Base-by-base conservation (phyloP, 1,140 invertebrate genomes). In the Stenopsyche tienmushanensis region DNA sequence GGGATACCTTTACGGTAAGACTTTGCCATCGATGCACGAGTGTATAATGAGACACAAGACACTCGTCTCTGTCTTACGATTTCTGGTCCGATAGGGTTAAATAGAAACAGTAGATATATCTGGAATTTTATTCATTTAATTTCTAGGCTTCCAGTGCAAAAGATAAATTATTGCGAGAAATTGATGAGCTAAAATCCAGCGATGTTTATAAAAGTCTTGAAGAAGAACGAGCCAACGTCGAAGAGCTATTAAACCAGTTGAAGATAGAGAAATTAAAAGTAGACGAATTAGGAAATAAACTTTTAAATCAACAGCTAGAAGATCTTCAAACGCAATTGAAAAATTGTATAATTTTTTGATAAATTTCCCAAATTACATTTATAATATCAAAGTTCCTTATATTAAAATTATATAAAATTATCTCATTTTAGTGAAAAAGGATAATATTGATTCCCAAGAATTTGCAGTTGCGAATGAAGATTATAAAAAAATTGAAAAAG, bases 191-290 rank as follows among this genome's bases (percentile, higher is more conserved):
- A 50, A 64, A 58, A 42, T 50, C 41, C 9, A 41, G 23, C 53
- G 65, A 70, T 41, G 24, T 67, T 17, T 64, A 64, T 41, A 52
- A 60, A 45, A 52, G 50, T 29, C 62, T 70, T 15, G 50, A 64
- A 29, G 63, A 57, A 50, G 65, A 70, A 54, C 25, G 58, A 18
- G 45, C 26, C 1, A 52, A 49, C 5, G 50, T 62, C 62, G 75
- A 71, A 63, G 78, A 80, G 3, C 74, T 75, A 17, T 69, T 76
- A 5, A 75, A 75, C 49, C 69, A 73, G 47, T 71, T 79, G 64
- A 78, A 79, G 55, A 78, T 72, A 45, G 77, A 81, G 44, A 79
- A 75, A 62, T 73, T 74, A 23, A 75, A 76, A 25, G 73, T 75
- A 1, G 77, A 77, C 20, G 79, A 77, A 53, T 24, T 80, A 17